A percentile compares a stretch with the other conserved stretches of the same genome.
These are phyloP conservation scores for Eupithecia exiguata DNA, from an alignment of 2,888 invertebrate species.

Conservation along the genomic window DNA sequence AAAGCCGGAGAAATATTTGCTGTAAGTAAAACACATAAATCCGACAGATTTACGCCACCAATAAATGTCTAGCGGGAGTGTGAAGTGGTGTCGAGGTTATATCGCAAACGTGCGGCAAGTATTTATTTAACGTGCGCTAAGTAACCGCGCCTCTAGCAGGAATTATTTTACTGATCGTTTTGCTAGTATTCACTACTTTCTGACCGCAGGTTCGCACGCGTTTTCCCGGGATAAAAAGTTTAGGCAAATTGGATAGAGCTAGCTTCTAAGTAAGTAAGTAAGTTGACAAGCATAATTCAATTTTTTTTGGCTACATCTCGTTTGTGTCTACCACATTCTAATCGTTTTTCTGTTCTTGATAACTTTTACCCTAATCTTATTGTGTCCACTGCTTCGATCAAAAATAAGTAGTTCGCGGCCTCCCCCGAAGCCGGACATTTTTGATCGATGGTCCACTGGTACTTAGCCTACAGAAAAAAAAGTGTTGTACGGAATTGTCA, in stretches of 20 bases:
- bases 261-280: too few relatives aligned
- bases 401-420: too few relatives aligned
- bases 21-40: slow-evolving; percentile 60
- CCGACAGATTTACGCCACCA: slow-evolving; percentile 12
- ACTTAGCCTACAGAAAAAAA: too few relatives aligned
- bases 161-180: neutral
- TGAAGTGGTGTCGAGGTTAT: slow-evolving; percentile 78
- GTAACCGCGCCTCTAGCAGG: slow-evolving; percentile 51
- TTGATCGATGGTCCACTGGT: too few relatives aligned
- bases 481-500: neutral
- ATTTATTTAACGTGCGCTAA: slow-evolving; percentile 79
- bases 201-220: neutral
- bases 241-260: neutral
- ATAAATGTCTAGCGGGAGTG: slow-evolving; percentile 65
- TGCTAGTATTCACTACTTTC: neutral
- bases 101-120: slow-evolving; percentile 73
- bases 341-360: too few relatives aligned
- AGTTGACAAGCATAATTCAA: too few relatives aligned
- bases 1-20: slow-evolving; percentile 44
- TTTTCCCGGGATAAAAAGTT: neutral
- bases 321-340: too few relatives aligned
- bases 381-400: too few relatives aligned
- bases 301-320: too few relatives aligned
- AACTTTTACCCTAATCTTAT: too few relatives aligned
- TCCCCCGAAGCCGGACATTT: too few relatives aligned